phyloP scores from a whole-genome alignment of 2,113 vertebrate genomes.

The Gobiocypris rarus region DNA sequence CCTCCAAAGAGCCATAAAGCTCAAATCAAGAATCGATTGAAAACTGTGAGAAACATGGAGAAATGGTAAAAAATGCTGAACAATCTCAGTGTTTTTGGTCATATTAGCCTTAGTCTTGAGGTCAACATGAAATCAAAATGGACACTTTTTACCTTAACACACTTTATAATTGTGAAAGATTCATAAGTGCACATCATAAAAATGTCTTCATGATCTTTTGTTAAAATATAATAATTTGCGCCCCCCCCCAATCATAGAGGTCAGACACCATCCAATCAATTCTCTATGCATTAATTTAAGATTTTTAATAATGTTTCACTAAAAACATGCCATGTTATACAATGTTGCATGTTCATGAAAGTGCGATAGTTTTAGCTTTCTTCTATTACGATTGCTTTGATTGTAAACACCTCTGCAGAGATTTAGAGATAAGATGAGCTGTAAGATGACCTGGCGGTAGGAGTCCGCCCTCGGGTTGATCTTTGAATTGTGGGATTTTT shows the following conservation, averaged over 20 bases:
- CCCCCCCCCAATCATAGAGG: too few relatives aligned
- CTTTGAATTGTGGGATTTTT: background rate
- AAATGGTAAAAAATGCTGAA: too few relatives aligned
- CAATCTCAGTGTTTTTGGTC: too few relatives aligned
- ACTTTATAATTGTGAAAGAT: too few relatives aligned
- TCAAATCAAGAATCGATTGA: background rate
- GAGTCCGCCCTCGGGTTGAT: background rate
- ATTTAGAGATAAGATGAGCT: background rate
- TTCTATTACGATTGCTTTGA: background rate
- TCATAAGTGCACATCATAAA: too few relatives aligned
- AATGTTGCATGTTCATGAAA: background rate
- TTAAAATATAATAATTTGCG: too few relatives aligned
- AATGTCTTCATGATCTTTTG: too few relatives aligned
- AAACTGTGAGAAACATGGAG: background rate
- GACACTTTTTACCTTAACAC: background rate
- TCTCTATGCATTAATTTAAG: background rate
- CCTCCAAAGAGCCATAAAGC: background rate
- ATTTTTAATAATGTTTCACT: background rate
- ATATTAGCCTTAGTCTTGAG: background rate
- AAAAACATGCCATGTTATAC: background rate
- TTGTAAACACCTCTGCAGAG: background rate
- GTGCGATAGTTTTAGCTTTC: background rate
- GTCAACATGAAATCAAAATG: background rate
- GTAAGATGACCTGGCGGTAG: background rate
- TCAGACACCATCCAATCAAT: background rate